These are phyloP conservation scores for Oryzias javanicus DNA, from an alignment of 2,113 vertebrate species.

Conservation along the genomic window DNA sequence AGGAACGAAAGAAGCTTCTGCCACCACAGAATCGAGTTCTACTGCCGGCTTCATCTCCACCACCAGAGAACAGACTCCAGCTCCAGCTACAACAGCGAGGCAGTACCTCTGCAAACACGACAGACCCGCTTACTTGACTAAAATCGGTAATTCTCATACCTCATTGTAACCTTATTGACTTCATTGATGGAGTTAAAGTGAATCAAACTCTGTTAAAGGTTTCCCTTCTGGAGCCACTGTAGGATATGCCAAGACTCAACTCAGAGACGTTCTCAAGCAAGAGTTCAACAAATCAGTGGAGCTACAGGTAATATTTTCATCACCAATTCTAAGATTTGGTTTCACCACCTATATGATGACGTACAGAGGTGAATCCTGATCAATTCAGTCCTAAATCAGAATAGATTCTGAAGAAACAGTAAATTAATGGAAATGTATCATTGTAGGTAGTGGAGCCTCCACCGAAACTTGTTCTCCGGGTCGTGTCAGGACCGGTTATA, in stretches of 20 bases:
- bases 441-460: slow-evolving; percentile 84
- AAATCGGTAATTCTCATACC: slow-evolving; percentile 78
- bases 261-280: slow-evolving; percentile 83
- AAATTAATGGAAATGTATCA: slow-evolving; percentile 2
- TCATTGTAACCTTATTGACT: neutral
- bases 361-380: too few species aligned
- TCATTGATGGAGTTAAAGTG: neutral
- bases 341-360: neutral
- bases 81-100: slow-evolving; percentile 69
- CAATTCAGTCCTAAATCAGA: too few species aligned
- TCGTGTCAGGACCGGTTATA: slow-evolving; percentile 87
- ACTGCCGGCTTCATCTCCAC: slow-evolving; percentile 15
- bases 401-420: neutral
- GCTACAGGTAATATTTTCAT: slow-evolving; percentile 81
- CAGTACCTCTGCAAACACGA: slow-evolving; percentile 85
- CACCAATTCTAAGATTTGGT: neutral
- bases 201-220: slow-evolving; percentile 68
- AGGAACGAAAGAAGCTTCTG: slow-evolving; percentile 20
- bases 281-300: slow-evolving; percentile 88
- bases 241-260: slow-evolving; percentile 84
- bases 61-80: slow-evolving; percentile 58
- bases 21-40: slow-evolving; percentile 36
- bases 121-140: slow-evolving; percentile 81
- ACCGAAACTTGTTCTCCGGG: slow-evolving; percentile 87
- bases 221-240: slow-evolving; percentile 82